Evolutionary conservation across 2,888 invertebrate genomes (phyloP), one percentile per base, ranked within the genome.

Genomic region (Helleia helle): DNA sequence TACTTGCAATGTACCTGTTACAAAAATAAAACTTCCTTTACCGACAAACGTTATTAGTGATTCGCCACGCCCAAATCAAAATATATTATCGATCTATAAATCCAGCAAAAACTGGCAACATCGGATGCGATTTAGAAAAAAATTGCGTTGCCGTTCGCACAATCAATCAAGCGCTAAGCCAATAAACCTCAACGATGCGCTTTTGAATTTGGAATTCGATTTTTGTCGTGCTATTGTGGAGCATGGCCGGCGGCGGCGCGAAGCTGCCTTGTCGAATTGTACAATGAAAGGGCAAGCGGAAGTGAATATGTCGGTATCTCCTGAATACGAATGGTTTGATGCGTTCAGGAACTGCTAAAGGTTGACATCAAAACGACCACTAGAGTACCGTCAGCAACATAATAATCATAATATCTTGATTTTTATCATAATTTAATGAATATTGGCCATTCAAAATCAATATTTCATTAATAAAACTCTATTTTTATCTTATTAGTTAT

Each of bases 101-200:
- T 38, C 44, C 42, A 31, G 54, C 56, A 65, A 65, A 61, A 63
- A 60, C 59, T 64, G 60, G 65, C 61, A 63, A 65, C 62, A 62
- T 56, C 44, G 48, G 43, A 49, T 44, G 44, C 40, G 45, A 44
- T 49, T 46, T 38, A 38, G 29, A 42, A 41, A 56, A 57, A 67
- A 67, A 59, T 61, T 53, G 66, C 64, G 60, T 61, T 65, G 58
- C 60, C 54, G 68, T 81, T 81, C 81, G 79, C 80, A 79, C 83
- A 83, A 84, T 84, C 84, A 80, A 84, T 84, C 84, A 83, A 77
- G 77, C 80, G 77, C 81, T 84, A 81, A 84, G 84, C 84, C 84
- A 84, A 84, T 84, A 84, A 84, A 84, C 84, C 84, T 84, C 83
- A 83, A 80, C 83, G 84, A 83, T 83, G 83, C 76, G 72, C 84